Evolutionary conservation across 2,113 vertebrate genomes (phyloP).

Genomic region (Limnothrissa miodon): DNA sequence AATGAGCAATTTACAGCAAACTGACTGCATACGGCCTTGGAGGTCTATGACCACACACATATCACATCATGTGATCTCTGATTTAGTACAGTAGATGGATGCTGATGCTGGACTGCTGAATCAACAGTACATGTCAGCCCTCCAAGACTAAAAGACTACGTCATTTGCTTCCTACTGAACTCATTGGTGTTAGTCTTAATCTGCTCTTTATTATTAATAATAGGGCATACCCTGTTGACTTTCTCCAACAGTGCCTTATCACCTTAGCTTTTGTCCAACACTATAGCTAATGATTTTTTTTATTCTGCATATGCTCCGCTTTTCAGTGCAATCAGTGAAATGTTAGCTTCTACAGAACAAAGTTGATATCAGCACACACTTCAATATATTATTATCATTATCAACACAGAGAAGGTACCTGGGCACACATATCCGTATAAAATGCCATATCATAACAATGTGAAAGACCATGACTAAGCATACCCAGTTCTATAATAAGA

Average conservation of each 20-base stretch:
- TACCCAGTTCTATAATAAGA: not conserved
- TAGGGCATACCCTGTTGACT: not conserved
- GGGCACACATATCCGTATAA: not conserved
- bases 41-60: no score
- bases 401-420: not conserved
- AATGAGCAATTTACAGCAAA: no score
- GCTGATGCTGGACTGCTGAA: no score
- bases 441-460: not conserved
- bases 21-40: no score
- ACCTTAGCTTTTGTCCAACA: not conserved
- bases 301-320: not conserved
- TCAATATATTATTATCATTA: not conserved
- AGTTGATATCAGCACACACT: not conserved
- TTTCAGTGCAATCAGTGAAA: conserved; percentile 5
- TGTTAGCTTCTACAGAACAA: not conserved
- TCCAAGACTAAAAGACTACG: no score
- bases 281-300: not conserved
- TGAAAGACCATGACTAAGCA: not conserved
- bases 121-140: no score
- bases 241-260: not conserved
- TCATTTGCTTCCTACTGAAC: not conserved
- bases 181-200: not conserved
- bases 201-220: not conserved
- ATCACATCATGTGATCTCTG: no score
- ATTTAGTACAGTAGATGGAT: no score